phyloP scores from a whole-genome alignment of 2,888 invertebrate species.

The Lasioglossum calceatum region DNA sequence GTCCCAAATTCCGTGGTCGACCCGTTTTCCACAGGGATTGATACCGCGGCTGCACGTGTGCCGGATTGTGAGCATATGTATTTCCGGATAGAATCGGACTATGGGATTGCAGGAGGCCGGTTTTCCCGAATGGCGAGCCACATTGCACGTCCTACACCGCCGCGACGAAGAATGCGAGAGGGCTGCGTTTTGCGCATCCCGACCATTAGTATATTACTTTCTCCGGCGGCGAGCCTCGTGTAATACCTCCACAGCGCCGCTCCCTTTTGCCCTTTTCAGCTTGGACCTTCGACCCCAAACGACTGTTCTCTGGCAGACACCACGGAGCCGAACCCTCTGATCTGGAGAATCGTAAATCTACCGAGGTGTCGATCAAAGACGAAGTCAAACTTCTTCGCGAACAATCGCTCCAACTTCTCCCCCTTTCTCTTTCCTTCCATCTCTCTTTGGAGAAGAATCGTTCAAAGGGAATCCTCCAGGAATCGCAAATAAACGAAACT shows the following conservation, averaged over 20 bases:
- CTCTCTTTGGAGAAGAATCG: not conserved
- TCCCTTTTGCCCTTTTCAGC: conserved; percentile 18
- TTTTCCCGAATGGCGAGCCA: conserved; percentile 18
- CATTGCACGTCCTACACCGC: not conserved
- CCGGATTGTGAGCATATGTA: not conserved
- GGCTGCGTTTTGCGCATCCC: conserved; percentile 13
- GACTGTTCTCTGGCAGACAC: not conserved
- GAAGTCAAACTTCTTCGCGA: not conserved
- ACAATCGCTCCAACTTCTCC: not conserved
- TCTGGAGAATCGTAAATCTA: conserved; percentile 1
- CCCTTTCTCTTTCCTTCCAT: not conserved
- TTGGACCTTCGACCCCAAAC: conserved; percentile 2
- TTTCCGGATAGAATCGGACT: not conserved
- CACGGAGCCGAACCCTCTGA: not conserved
- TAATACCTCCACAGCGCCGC: conserved; percentile 6
- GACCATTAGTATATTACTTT: conserved; percentile 56
- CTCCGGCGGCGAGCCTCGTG: not conserved
- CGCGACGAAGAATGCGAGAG: conserved; percentile 33
- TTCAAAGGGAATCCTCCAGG: not conserved
- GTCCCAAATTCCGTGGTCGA: not conserved
- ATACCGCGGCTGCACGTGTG: not conserved
- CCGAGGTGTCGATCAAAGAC: conserved; percentile 14
- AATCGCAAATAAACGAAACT: not conserved
- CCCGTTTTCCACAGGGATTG: conserved; percentile 3
- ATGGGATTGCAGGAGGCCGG: conserved; percentile 11